These are phyloP conservation scores for Buteo buteo DNA, from an alignment of 2,113 vertebrate species.

Conservation along the genomic window DNA sequence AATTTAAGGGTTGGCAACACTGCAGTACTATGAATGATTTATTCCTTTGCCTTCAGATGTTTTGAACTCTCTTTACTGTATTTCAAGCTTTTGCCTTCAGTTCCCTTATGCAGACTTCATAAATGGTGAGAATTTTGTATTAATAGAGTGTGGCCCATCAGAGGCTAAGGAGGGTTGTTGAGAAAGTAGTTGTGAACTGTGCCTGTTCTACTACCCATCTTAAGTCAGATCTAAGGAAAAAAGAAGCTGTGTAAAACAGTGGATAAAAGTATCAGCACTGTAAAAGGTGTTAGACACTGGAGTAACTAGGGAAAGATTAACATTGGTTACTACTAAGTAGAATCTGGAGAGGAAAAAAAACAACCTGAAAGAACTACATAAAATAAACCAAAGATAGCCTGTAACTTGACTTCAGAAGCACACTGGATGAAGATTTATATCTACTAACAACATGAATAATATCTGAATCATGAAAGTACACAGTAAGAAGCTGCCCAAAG, in stretches of 20 bases:
- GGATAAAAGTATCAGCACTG: not conserved
- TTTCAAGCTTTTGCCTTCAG: not conserved
- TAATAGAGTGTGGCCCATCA: not conserved
- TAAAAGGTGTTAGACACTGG: not conserved
- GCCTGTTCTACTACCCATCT: not conserved
- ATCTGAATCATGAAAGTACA: not conserved
- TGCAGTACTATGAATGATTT: not conserved
- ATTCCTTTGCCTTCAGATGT: not conserved
- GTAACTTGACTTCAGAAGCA: not conserved
- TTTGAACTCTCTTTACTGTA: not conserved
- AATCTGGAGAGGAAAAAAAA: not conserved
- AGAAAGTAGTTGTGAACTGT: not conserved
- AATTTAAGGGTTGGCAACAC: not conserved
- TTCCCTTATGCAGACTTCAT: not conserved
- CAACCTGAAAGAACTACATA: not conserved
- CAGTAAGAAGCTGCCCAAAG: not conserved
- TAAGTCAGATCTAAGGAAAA: not conserved
- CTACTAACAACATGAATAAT: not conserved
- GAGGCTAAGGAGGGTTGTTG: not conserved
- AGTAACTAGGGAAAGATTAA: not conserved
- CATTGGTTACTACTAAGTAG: not conserved
- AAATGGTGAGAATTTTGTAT: not conserved
- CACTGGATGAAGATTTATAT: not conserved
- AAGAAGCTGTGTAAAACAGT: not conserved
- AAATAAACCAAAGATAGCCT: not conserved